Conservation (phyloP, 2,888 invertebrate species). For the Kuschelorhynchus macadamiae region DNA sequence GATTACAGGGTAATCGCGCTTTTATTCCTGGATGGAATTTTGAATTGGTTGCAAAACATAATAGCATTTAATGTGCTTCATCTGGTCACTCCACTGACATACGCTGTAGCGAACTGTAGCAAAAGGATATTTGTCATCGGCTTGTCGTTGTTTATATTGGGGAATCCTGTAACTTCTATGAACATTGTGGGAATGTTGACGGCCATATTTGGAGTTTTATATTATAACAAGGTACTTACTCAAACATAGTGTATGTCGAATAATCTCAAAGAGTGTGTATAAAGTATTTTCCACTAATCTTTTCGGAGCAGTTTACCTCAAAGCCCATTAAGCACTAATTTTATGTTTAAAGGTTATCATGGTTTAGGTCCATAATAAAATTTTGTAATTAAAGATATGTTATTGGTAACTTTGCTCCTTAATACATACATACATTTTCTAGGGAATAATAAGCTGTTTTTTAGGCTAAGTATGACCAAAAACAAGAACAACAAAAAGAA, state of each 20-base stretch:
- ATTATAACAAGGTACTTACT: conserved; percentile 85
- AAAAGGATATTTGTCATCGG: conserved; percentile 94
- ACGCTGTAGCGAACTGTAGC: conserved; percentile 95
- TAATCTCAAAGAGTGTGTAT: no score
- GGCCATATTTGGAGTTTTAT: conserved; percentile 90
- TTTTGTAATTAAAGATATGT: no score
- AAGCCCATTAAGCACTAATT: no score
- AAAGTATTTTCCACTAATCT: no score
- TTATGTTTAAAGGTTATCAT: no score
- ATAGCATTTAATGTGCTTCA: conserved; percentile 95
- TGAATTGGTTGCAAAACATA: conserved; percentile 96
- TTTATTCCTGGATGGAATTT: conserved; percentile 83
- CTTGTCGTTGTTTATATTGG: conserved; percentile 87
- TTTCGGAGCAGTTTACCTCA: no score
- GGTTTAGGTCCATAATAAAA: no score
- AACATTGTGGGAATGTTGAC: conserved; percentile 93
- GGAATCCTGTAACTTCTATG: conserved; percentile 90
- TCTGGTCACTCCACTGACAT: conserved; percentile 92
- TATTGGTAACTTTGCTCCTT: no score
- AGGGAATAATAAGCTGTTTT: no score
- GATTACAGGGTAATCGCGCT: conserved; percentile 74
- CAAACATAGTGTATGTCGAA: conserved; percentile 45
- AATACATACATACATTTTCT: no score
- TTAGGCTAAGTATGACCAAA: conserved; percentile 81
- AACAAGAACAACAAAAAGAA: conserved; percentile 69